Percentiles rank a stretch among this genome's conserved stretches.
phyloP scores from a whole-genome alignment of 2,888 invertebrate species.

The Thelaira solivaga region DNA sequence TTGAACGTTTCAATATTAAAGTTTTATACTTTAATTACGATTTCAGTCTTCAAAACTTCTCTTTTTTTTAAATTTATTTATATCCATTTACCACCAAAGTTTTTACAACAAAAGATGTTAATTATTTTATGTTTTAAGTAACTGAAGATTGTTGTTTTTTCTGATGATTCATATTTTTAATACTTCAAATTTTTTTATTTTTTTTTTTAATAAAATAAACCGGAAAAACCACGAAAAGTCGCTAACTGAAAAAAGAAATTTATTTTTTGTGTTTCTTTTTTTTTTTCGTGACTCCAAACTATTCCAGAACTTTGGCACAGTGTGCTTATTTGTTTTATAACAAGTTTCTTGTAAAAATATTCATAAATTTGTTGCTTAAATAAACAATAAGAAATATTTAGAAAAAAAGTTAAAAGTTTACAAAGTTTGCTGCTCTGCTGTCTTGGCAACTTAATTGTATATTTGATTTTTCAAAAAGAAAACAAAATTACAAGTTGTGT shows the following conservation, averaged over 20 bases:
- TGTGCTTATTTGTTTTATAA: neutral
- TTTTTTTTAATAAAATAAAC: neutral
- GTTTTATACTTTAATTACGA: no score
- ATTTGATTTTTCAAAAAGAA: neutral
- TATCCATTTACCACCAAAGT: neutral
- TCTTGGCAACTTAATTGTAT: neutral
- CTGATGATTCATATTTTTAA: no score
- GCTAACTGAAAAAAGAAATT: neutral
- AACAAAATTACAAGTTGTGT: no score
- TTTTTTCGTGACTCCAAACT: neutral
- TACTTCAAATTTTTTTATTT: neutral
- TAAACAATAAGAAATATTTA: slow-evolving; percentile 13
- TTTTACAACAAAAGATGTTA: slow-evolving; percentile 21
- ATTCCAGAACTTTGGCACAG: neutral
- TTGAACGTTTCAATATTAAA: no score
- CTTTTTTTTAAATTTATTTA: neutral
- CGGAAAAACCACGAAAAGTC: slow-evolving; percentile 1
- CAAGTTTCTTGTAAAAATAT: slow-evolving; percentile 4
- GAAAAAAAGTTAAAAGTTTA: slow-evolving; percentile 23
- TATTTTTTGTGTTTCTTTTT: neutral
- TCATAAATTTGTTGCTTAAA: slow-evolving; percentile 25
- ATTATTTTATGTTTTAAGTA: slow-evolving; percentile 18
- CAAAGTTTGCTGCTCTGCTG: neutral
- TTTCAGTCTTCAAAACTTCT: no score
- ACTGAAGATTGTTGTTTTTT: neutral